Base-by-base conservation (phyloP, 2,113 vertebrate genomes). In the Petrocephalus zakoni region DNA sequence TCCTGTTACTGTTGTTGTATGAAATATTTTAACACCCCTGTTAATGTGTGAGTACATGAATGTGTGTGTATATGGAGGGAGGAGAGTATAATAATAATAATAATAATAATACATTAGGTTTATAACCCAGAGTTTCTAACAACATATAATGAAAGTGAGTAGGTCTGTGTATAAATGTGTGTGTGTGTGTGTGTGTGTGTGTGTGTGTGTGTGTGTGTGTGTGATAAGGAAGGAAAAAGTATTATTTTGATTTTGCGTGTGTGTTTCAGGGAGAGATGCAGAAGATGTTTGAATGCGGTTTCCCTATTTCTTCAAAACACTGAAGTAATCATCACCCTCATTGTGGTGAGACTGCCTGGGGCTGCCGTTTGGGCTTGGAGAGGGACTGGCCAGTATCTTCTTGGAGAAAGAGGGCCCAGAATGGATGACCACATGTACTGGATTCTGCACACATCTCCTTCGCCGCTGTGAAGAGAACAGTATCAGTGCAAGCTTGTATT, bases 301-400 rank as follows among this genome's bases (percentile, higher is more conserved):
- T n/a, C 10, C 46, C 25, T 53, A 34, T 86, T 56, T 55, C 29
- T 5, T 55, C 49, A 34, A 21, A 34, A 88, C 68, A 81, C 55
- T 88, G 68, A 88, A 88, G 49, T 88, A 88, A 29, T 88, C 87
- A 13, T 61, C 68, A 7, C 25, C n/a, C 5, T 75, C 47, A 29
- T 22, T 34, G 15, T 52, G 17, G 5, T 6, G 5, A 7, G 64
- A 22, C 25, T 37, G 86, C 11, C 55, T 87, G 34, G 34, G 25
- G 47, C 15, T 55, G 11, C 29, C 11, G 1, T 86, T 55, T 34
- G 84, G 51, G 22, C 49, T 78, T 34, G 87, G 42, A 68, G 68
- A 88, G 52, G 19, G 68, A 88, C 46, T 68, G 86, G 61, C 17
- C 4, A 17, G 0, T 78, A 5, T 34, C 46, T 83, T 83, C 42